Evolutionary conservation across 1,140 invertebrate genomes (phyloP).

Genomic region (Drosophila asahinai): DNA sequence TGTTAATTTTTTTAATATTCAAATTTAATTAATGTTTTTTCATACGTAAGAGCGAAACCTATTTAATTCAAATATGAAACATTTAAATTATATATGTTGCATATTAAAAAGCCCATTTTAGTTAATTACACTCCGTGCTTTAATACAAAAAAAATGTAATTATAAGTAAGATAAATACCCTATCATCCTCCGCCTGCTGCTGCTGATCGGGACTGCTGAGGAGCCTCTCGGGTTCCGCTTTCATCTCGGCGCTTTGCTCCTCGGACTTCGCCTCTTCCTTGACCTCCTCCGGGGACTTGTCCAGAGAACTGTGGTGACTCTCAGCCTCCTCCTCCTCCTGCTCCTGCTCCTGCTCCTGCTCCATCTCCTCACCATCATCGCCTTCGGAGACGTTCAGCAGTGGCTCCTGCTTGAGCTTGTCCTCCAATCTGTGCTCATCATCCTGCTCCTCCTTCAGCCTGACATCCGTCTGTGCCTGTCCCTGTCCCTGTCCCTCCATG

Average conservation of each 20-base stretch:
- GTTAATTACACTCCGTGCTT: too few species aligned
- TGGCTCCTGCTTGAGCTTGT: slow-evolving; percentile 47
- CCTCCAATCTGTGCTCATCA: slow-evolving; percentile 17
- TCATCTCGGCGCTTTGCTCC: slow-evolving; percentile 1
- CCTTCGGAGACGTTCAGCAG: slow-evolving; percentile 42
- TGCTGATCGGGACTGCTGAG: slow-evolving; percentile 29
- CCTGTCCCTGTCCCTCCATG: slow-evolving; percentile 15
- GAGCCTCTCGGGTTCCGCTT: slow-evolving; percentile 26
- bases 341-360: slow-evolving; percentile 12
- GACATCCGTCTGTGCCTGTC: slow-evolving; percentile 1
- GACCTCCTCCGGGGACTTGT: slow-evolving; percentile 1
- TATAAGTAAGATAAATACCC: slow-evolving; percentile 33
- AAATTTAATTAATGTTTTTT: too few species aligned
- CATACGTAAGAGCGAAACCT: too few species aligned
- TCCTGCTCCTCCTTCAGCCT: slow-evolving; percentile 5
- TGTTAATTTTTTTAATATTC: too few species aligned
- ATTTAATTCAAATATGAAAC: too few species aligned
- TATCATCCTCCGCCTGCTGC: slow-evolving; percentile 65
- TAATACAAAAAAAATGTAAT: too few species aligned
- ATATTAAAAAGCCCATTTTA: too few species aligned
- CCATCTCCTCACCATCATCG: slow-evolving; percentile 52
- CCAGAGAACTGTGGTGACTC: slow-evolving; percentile 10
- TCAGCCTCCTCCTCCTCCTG: slow-evolving; percentile 43
- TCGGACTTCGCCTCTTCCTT: slow-evolving; percentile 20
- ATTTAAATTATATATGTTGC: too few species aligned